Evolutionary conservation across 35 echinoderm and acorn worm species (phyloP).

Genomic region (Chiridota heheva): DNA sequence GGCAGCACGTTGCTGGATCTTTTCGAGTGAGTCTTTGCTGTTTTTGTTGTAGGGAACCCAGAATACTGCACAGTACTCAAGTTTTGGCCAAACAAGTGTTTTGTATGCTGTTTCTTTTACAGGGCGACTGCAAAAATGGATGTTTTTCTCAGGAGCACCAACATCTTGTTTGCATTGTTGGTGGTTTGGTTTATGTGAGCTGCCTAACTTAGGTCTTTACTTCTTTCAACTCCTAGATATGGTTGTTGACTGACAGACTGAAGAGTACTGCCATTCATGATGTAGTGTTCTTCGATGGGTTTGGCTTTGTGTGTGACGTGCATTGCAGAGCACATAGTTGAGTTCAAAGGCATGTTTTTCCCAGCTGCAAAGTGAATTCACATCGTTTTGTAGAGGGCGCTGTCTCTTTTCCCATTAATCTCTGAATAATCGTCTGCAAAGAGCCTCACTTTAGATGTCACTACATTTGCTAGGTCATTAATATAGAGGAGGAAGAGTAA

Average conservation of each 20-base stretch:
- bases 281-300: neutral
- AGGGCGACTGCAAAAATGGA: neutral
- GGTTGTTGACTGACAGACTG: neutral
- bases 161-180: neutral
- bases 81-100: too few relatives aligned
- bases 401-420: neutral
- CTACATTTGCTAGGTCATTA: neutral
- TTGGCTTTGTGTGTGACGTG: neutral
- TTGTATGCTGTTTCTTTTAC: conserved; percentile 9
- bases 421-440: neutral
- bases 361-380: neutral
- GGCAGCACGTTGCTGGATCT: conserved; percentile 26
- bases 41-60: conserved; percentile 27
- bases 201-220: too few relatives aligned
- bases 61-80: conserved; percentile 25
- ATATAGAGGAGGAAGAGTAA: conserved; percentile 10
- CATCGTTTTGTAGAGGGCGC: conserved; percentile 8
- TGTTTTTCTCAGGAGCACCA: conserved; percentile 3
- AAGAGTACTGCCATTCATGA: neutral
- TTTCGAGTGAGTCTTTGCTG: conserved; percentile 20
- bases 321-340: neutral
- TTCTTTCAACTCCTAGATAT: too few relatives aligned
- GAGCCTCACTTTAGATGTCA: too few relatives aligned
- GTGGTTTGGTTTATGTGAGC: too few relatives aligned
- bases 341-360: conserved; percentile 6